These are phyloP conservation scores for Lepidocyrtoides sp. DNA, from an alignment of 2,888 invertebrate genomes.

Conservation along the genomic window DNA sequence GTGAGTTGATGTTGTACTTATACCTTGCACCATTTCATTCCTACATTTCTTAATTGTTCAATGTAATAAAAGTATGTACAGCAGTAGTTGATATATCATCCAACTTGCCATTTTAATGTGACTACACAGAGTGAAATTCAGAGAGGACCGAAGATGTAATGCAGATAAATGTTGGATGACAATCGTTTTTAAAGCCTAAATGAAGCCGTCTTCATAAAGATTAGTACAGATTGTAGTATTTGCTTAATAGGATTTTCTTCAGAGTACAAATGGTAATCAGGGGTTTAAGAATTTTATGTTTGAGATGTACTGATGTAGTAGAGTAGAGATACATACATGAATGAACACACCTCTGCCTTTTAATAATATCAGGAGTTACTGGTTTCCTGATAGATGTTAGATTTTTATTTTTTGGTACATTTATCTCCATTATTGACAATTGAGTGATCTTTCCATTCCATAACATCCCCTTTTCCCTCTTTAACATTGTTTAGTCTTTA, in stretches of 20 bases:
- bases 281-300: too few relatives aligned
- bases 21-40: background rate
- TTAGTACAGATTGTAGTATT: constrained; percentile 40
- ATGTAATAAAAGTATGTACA: background rate
- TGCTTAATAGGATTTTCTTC: constrained; percentile 49
- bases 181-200: constrained; percentile 31
- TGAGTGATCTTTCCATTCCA: background rate
- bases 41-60: background rate
- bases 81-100: background rate
- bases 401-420: background rate
- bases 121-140: background rate
- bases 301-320: too few relatives aligned
- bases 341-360: too few relatives aligned
- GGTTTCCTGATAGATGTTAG: too few relatives aligned
- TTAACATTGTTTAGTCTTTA: too few relatives aligned
- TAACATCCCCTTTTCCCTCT: too few relatives aligned
- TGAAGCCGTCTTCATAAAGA: constrained; percentile 47
- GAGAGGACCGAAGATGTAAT: background rate
- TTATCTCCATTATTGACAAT: background rate
- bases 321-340: too few relatives aligned
- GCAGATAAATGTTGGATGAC: constrained; percentile 58
- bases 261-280: constrained; percentile 24
- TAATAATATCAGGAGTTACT: too few relatives aligned
- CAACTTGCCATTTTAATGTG: background rate
- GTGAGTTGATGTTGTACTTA: background rate